phyloP scores from a whole-genome alignment of 2,113 vertebrate species.

The Chiloscyllium plagiosum region DNA sequence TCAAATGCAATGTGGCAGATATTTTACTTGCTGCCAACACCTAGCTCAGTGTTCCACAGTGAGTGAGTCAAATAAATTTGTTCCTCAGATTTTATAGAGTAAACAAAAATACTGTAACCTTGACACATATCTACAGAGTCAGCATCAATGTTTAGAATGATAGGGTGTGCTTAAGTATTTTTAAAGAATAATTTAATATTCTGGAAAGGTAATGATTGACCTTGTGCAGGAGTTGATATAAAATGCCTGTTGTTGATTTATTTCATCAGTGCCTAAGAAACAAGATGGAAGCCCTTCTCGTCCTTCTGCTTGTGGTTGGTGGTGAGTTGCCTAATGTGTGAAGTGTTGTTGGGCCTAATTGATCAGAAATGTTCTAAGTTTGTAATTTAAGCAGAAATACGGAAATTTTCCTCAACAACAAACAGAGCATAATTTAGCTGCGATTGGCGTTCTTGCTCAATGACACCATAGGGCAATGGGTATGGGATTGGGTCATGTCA shows the following conservation, averaged over 20 bases:
- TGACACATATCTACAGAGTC: not conserved
- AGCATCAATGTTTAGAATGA: not conserved
- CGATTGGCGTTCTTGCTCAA: not conserved
- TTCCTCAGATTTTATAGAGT: not conserved
- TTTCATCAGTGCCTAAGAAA: not conserved
- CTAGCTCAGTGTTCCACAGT: not conserved
- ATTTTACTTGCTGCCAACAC: not conserved
- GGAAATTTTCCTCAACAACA: not conserved
- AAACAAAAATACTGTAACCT: not conserved
- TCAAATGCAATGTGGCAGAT: not conserved
- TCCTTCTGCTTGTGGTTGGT: not conserved
- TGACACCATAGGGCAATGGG: not conserved
- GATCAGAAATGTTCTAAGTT: not conserved
- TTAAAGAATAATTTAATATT: not conserved
- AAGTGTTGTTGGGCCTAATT: not conserved
- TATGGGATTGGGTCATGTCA: not conserved
- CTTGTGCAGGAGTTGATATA: not conserved
- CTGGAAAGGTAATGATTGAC: conserved; percentile 14
- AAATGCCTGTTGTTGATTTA: not conserved
- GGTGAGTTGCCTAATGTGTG: not conserved
- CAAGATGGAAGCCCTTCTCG: not conserved
- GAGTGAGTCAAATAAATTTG: not conserved
- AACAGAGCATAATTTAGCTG: no score
- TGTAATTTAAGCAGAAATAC: not conserved
- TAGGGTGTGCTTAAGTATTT: not conserved